These are phyloP conservation scores for Takifugu flavidus DNA, from an alignment of 2,113 vertebrate species.

Conservation along the genomic window DNA sequence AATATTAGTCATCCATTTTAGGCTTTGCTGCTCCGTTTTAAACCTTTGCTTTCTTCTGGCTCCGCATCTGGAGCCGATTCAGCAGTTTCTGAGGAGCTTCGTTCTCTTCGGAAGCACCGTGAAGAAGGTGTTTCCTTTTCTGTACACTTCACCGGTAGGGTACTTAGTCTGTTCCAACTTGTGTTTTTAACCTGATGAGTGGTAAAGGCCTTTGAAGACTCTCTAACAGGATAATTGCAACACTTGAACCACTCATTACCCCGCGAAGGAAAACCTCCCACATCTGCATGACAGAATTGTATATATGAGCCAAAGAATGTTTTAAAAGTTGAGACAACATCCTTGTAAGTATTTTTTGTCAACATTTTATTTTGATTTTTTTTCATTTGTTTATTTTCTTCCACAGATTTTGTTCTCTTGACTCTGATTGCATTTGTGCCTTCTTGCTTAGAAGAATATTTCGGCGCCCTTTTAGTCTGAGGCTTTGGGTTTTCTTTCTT, in stretches of 20 bases:
- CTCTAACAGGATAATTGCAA: conserved; percentile 10
- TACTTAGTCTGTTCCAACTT: conserved; percentile 2
- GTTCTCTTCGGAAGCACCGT: conserved; percentile 31
- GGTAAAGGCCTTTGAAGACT: conserved; percentile 20
- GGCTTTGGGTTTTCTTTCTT: conserved; percentile 38
- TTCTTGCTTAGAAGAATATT: conserved; percentile 49
- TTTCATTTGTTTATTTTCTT: conserved; percentile 16
- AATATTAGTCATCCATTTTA: conserved; percentile 14
- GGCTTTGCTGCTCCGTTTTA: conserved; percentile 20
- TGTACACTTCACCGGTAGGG: conserved; percentile 17
- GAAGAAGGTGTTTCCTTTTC: conserved; percentile 32
- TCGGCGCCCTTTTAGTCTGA: conserved; percentile 55
- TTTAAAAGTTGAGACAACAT: conserved; percentile 17
- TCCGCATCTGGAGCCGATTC: conserved; percentile 48
- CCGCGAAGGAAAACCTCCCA: conserved; percentile 35
- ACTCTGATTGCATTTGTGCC: conserved; percentile 26
- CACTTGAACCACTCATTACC: conserved; percentile 21
- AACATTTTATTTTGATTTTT: conserved; percentile 19
- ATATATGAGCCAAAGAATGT: conserved; percentile 42
- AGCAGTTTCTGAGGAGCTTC: conserved; percentile 28
- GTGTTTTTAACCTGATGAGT: conserved; percentile 15
- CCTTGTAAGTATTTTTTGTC: neutral
- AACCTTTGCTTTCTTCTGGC: conserved; percentile 39
- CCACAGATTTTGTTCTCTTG: conserved; percentile 35
- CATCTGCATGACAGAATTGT: conserved; percentile 30